These are phyloP conservation scores for Chaunax sp. DNA, from an alignment of 2,797 vertebrate genomes.

Conservation along the genomic window DNA sequence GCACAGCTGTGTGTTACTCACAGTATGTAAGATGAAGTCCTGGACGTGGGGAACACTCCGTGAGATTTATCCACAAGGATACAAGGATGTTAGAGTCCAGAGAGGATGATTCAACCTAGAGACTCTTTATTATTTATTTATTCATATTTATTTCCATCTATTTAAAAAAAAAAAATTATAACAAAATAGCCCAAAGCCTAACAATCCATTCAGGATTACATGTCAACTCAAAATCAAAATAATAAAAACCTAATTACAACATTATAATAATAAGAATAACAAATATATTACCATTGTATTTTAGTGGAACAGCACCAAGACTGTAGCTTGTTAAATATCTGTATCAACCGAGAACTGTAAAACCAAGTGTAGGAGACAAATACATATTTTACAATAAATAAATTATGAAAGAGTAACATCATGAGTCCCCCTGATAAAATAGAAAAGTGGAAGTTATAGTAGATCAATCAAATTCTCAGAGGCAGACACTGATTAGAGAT, in stretches of 20 bases:
- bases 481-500: constrained; percentile 23
- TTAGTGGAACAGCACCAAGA: no score
- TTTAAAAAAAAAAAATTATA: not conserved
- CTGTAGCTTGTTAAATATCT: not conserved
- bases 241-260: no score
- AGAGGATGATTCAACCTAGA: constrained; percentile 1
- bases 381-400: not conserved
- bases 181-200: not conserved
- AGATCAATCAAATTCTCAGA: constrained; percentile 8
- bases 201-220: not conserved
- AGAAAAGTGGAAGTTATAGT: constrained; percentile 7
- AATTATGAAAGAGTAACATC: no score
- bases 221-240: no score
- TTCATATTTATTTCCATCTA: no score
- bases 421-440: constrained; percentile 11
- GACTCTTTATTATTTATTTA: no score
- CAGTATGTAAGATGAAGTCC: not conserved
- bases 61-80: not conserved
- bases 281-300: no score
- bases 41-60: not conserved
- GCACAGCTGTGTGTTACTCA: not conserved
- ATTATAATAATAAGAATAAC: no score
- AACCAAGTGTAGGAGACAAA: not conserved
- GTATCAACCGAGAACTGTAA: not conserved
- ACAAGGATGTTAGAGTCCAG: not conserved